phyloP scores from a whole-genome alignment of 2,797 vertebrate genomes.

The Microchirus variegatus region DNA sequence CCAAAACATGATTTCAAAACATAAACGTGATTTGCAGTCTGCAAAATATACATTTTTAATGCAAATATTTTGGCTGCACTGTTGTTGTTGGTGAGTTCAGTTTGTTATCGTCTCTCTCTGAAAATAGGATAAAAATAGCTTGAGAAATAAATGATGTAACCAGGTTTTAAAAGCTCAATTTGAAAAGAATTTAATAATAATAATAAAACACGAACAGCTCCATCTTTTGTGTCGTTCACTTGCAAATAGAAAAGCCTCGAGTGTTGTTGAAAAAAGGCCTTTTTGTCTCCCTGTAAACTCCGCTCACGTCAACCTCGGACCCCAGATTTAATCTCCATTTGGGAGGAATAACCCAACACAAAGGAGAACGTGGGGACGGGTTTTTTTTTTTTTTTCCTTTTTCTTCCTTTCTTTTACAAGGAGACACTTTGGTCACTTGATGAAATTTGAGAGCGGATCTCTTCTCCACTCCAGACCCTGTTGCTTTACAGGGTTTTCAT shows the following conservation, averaged over 20 bases:
- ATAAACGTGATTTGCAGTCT: too few relatives aligned
- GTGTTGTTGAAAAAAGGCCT: slow-evolving; percentile 8
- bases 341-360: slow-evolving; percentile 32
- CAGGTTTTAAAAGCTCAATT: too few relatives aligned
- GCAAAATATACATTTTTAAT: too few relatives aligned
- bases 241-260: neutral
- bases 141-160: too few relatives aligned
- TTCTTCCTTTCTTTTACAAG: slow-evolving; percentile 36
- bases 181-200: neutral
- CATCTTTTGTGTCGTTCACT: neutral
- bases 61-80: too few relatives aligned
- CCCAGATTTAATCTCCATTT: slow-evolving; percentile 44
- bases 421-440: slow-evolving; percentile 56
- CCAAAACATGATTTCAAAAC: too few relatives aligned
- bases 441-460: slow-evolving; percentile 60
- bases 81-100: too few relatives aligned
- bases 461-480: slow-evolving; percentile 44
- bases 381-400: too few relatives aligned
- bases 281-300: slow-evolving; percentile 12
- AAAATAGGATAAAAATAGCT: too few relatives aligned
- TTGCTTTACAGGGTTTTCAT: slow-evolving; percentile 63
- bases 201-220: neutral
- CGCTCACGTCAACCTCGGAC: slow-evolving; percentile 13
- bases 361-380: too few relatives aligned
- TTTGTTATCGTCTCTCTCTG: too few relatives aligned